Evolutionary conservation across 2,113 vertebrate species (phyloP).

Genomic region (Puntigrus tetrazona): DNA sequence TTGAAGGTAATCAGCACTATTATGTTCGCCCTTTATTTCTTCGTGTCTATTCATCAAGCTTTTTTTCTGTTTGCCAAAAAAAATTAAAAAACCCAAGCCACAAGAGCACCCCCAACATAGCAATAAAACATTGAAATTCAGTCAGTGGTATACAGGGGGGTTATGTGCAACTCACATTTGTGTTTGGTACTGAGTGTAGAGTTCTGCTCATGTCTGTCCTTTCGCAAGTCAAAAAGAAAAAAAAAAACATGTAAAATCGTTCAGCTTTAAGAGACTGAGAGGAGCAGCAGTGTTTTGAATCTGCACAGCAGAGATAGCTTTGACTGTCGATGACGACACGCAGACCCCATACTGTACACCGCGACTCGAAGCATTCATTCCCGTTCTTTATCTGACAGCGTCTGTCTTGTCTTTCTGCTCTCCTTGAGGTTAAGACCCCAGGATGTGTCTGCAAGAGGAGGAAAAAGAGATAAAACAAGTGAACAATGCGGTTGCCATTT

Average conservation of each 20-base stretch:
- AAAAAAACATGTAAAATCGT: neutral
- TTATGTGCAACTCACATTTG: neutral
- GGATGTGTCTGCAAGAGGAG: constrained; percentile 32
- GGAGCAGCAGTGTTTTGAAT: constrained; percentile 41
- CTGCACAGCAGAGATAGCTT: constrained; percentile 56
- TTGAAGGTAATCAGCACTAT: neutral
- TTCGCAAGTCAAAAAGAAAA: neutral
- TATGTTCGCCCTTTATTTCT: neutral
- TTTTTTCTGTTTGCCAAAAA: neutral
- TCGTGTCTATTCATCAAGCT: neutral
- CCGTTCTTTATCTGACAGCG: constrained; percentile 44
- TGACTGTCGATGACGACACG: constrained; percentile 24
- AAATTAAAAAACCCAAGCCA: neutral
- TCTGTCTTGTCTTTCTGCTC: constrained; percentile 40
- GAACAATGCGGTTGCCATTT: constrained; percentile 49
- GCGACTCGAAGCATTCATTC: neutral
- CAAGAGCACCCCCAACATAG: neutral
- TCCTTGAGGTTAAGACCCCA: constrained; percentile 47
- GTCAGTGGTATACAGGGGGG: neutral
- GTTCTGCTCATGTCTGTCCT: neutral
- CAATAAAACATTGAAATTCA: neutral
- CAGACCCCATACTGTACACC: neutral
- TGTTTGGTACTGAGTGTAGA: neutral
- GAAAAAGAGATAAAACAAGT: constrained; percentile 39
- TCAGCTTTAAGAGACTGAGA: constrained; percentile 4